Conservation (phyloP, 2,113 vertebrate species). For the Chelonoidis abingdonii region DNA sequence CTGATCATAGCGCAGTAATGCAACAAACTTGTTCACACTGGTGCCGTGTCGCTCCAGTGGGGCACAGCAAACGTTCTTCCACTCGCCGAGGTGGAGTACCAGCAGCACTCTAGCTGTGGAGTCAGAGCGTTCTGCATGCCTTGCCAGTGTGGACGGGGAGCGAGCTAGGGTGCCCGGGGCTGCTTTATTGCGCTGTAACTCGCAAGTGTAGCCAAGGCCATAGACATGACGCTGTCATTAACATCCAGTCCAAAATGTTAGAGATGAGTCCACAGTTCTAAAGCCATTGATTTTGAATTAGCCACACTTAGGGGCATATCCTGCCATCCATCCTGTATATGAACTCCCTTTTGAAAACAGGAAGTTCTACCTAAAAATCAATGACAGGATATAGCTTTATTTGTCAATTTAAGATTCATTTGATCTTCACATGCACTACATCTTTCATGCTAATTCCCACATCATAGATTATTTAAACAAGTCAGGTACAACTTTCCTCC, state of each 20-base stretch:
- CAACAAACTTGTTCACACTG: too few species aligned
- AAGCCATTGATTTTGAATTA: not conserved
- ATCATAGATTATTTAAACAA: constrained; percentile 13
- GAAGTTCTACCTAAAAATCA: not conserved
- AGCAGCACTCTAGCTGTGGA: too few species aligned
- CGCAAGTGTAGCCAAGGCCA: too few species aligned
- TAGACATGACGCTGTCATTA: not conserved
- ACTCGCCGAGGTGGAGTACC: too few species aligned
- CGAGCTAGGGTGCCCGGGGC: too few species aligned
- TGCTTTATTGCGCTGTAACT: too few species aligned
- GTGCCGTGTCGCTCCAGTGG: too few species aligned
- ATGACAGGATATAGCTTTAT: not conserved
- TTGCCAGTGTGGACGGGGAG: too few species aligned
- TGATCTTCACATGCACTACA: not conserved
- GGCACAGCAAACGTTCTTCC: too few species aligned
- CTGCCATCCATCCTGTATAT: not conserved
- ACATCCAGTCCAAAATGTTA: not conserved
- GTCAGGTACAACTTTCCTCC: not conserved
- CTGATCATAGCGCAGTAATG: too few species aligned
- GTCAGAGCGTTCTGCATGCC: too few species aligned
- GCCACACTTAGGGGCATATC: accelerated
- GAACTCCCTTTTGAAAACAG: not conserved
- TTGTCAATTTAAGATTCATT: not conserved
- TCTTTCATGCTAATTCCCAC: constrained; percentile 3
- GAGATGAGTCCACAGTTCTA: accelerated